Conservation (phyloP, 2,797 vertebrate species). For the Microchirus variegatus region DNA sequence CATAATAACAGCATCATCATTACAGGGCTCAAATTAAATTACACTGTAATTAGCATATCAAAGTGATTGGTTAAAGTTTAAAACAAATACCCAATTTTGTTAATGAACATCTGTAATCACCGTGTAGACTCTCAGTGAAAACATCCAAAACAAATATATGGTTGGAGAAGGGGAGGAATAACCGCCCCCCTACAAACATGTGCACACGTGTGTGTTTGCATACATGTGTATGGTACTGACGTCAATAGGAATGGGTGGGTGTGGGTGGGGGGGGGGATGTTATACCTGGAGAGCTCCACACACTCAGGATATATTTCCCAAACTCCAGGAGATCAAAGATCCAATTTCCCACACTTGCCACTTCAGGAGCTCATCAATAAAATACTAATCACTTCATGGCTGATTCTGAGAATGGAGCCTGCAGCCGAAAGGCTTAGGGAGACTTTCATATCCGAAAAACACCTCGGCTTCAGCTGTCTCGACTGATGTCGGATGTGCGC, state of each 20-base stretch:
- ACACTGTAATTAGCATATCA: conserved; percentile 99
- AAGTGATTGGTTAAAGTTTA: conserved; percentile 99
- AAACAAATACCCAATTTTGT: conserved; percentile 99
- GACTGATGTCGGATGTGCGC: conserved; percentile 44
- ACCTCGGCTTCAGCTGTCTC: conserved; percentile 49
- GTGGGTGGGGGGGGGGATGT: conserved; percentile 17
- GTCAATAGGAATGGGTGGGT: neutral
- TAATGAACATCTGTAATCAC: conserved; percentile 99
- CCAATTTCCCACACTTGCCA: conserved; percentile 85
- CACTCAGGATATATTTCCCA: conserved; percentile 80
- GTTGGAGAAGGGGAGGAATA: conserved; percentile 85
- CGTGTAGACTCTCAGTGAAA: conserved; percentile 93
- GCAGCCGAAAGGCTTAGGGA: conserved; percentile 69
- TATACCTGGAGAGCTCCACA: conserved; percentile 79
- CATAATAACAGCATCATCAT: conserved; percentile 99
- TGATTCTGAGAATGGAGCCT: conserved; percentile 67
- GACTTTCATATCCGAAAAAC: conserved; percentile 72
- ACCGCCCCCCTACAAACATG: conserved; percentile 45
- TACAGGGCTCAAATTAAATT: conserved; percentile 99
- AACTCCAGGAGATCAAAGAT: conserved; percentile 84
- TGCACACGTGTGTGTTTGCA: conserved; percentile 3
- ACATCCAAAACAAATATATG: conserved; percentile 99
- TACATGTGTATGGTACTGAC: conserved; percentile 9
- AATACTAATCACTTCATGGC: conserved; percentile 84
- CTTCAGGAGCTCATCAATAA: conserved; percentile 85